Evolutionary conservation across 92 coral and sea anemone species (phyloP), one percentile per base, ranked within the genome.

Genomic region (Epizoanthus ramosus): DNA sequence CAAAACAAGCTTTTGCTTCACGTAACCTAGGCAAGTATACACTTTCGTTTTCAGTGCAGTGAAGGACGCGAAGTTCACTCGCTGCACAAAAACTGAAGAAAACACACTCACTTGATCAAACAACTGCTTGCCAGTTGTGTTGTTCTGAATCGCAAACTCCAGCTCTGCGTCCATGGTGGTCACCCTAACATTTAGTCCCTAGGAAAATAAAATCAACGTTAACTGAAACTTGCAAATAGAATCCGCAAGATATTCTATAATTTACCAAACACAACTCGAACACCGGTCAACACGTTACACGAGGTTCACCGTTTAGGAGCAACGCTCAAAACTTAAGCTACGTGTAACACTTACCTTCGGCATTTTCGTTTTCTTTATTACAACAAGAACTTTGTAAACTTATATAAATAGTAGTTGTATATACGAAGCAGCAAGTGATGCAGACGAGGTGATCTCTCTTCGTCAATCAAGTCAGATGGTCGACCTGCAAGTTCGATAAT

Each of bases 51-150:
- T 47, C 53, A 7, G 7, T 47, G 53, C 54, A 10, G 54, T 9
- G 15, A 47, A 28, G 2, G 31, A 47, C 54, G 54, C 6, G 43
- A 37, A 37, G 43, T 37, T 8, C 15, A 10, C 54, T 8, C 54
- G 54, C 54, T 63, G 68, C 24, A 63, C 25, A 21, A 21, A 39
- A 8, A 23, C 15, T 28, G 0, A 41, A 18, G 8, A 23, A 35
- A 12, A 9, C 6, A 52, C 41, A 28, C 60, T 61, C 69, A 93
- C 99, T 95, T 97, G 99, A 61, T 97, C 99, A 66, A 93, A 97
- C 1, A 97, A 93, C 68, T 92, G 98, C 52, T 97, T 97, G 50
- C 99, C 99, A n/a, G 98, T 97, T 5, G 99, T 97, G 87, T 89
- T 97, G 9, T 92, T 90, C 64, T 97, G 99, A 75, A 97, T 97